Percentiles rank a stretch among this genome's conserved stretches.
phyloP scores from a whole-genome alignment of 2,113 vertebrate genomes.

The Hepsetus odoe region DNA sequence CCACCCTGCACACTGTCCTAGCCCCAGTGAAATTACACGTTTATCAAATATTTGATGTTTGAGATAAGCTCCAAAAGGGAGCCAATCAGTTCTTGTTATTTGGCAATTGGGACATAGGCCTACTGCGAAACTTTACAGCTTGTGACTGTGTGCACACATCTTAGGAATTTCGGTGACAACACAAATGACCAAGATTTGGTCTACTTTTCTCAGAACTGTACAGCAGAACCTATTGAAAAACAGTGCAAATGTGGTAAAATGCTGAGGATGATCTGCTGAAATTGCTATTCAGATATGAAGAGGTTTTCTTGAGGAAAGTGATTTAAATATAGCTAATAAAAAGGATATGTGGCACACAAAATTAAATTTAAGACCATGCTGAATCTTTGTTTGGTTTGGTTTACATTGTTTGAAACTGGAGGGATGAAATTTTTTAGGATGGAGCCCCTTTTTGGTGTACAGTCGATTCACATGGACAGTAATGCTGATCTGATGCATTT shows the following conservation, averaged over 20 bases:
- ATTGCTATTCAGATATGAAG: too few species aligned
- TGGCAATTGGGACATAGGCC: slow-evolving; percentile 8
- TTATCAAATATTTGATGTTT: slow-evolving; percentile 51
- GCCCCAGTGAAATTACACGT: slow-evolving; percentile 30
- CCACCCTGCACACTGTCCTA: slow-evolving; percentile 28
- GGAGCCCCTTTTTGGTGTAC: too few species aligned
- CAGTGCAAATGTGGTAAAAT: neutral
- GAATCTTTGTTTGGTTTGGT: too few species aligned
- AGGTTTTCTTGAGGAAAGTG: too few species aligned
- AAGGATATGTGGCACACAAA: too few species aligned
- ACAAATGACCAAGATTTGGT: neutral
- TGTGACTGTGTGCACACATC: neutral
- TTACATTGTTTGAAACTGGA: too few species aligned
- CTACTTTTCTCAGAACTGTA: neutral
- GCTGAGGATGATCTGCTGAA: too few species aligned
- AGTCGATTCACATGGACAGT: too few species aligned
- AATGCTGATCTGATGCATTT: too few species aligned
- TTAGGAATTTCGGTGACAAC: neutral
- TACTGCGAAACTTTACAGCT: slow-evolving; percentile 18
- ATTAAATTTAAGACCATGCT: too few species aligned
- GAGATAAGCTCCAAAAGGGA: slow-evolving; percentile 37
- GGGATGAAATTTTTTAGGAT: too few species aligned
- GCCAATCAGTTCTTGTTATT: slow-evolving; percentile 19
- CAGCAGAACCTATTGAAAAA: neutral
- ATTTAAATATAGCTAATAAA: too few species aligned